Percentiles rank a stretch among this genome's conserved stretches.
Evolutionary conservation across 2,797 vertebrate species (phyloP).

Genomic region (Coreius guichenoti): DNA sequence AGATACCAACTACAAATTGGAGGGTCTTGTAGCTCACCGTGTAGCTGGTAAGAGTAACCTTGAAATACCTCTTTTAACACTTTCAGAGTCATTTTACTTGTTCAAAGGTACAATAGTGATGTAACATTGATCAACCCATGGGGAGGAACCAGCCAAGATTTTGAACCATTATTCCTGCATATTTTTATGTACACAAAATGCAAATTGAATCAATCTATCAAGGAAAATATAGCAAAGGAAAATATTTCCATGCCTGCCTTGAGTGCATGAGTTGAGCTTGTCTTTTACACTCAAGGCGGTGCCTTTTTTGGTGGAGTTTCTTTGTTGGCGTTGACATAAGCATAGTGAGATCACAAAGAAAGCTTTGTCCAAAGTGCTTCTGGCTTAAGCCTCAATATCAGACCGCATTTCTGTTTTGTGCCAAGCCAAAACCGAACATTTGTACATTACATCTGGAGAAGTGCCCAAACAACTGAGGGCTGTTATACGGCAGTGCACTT

Average conservation of each 20-base stretch:
- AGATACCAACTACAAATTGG: constrained; percentile 86
- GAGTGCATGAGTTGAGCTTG: constrained; percentile 9
- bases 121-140: neutral
- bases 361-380: constrained; percentile 59
- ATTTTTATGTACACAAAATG: neutral
- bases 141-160: neutral
- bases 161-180: neutral
- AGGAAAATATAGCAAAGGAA: constrained; percentile 5
- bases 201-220: neutral
- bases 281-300: constrained; percentile 34
- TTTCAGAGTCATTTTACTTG: neutral
- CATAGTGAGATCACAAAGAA: constrained; percentile 60
- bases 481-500: constrained; percentile 6
- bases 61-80: neutral
- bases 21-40: constrained; percentile 94
- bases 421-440: constrained; percentile 49
- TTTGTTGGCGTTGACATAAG: constrained; percentile 55
- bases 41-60: constrained; percentile 88
- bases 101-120: neutral
- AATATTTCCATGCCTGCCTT: neutral
- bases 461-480: constrained; percentile 31
- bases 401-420: constrained; percentile 46
- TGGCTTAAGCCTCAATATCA: constrained; percentile 51
- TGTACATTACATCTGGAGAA: constrained; percentile 54
- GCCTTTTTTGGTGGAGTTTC: constrained; percentile 50